Evolutionary conservation across 2,113 vertebrate genomes (phyloP).

Genomic region (Octodon degus): DNA sequence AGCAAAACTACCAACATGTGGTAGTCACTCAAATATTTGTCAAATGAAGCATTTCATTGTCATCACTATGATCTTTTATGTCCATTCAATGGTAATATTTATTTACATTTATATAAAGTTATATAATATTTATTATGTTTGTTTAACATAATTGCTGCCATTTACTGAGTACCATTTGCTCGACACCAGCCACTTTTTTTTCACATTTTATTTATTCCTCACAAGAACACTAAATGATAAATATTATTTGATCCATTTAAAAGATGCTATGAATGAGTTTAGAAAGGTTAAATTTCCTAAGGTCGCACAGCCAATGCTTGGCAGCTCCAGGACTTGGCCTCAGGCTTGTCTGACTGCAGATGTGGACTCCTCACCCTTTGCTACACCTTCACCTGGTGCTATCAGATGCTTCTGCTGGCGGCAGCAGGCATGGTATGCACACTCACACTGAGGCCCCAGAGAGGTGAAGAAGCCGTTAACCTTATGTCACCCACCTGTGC

Average conservation of each 20-base stretch:
- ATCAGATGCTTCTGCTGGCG: too few relatives aligned
- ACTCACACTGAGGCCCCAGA: not conserved
- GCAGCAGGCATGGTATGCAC: not conserved
- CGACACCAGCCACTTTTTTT: not conserved
- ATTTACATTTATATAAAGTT: not conserved
- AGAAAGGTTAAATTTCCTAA: not conserved
- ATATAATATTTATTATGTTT: not conserved
- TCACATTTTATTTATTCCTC: not conserved
- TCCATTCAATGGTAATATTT: not conserved
- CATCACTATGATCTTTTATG: not conserved
- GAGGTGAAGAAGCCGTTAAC: not conserved
- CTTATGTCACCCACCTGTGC: not conserved
- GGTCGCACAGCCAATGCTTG: not conserved
- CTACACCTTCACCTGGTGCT: fast-evolving
- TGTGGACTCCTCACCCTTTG: fast-evolving
- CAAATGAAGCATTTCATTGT: not conserved
- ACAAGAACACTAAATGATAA: constrained; percentile 22
- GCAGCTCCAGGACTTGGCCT: not conserved
- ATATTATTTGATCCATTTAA: constrained; percentile 31
- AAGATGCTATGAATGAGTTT: not conserved
- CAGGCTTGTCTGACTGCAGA: not conserved
- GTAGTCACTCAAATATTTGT: not conserved
- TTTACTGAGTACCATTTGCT: not conserved
- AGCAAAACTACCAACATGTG: not conserved
- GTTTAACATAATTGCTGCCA: not conserved